Percentiles rank a stretch among this genome's conserved stretches.
These are phyloP conservation scores for Drosophila tristis DNA, from an alignment of 1,140 invertebrate genomes.

Conservation along the genomic window DNA sequence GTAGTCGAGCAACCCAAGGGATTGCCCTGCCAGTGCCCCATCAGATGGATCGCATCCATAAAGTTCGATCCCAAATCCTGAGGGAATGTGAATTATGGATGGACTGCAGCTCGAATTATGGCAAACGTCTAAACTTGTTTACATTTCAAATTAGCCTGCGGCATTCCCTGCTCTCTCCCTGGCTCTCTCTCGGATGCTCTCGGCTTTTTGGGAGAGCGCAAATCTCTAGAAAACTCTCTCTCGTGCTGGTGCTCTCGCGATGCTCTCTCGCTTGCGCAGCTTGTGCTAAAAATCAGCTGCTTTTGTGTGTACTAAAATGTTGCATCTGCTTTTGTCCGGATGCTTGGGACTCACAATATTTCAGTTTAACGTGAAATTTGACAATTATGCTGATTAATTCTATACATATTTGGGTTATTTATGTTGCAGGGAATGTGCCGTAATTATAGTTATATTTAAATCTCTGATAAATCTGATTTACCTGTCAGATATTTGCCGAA, in stretches of 20 bases:
- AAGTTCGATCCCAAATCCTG: neutral
- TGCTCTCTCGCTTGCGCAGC: conserved; percentile 20
- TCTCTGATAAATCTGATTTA: too few species aligned
- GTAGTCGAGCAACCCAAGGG: too few species aligned
- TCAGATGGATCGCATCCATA: conserved; percentile 20
- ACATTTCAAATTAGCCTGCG: conserved; percentile 57
- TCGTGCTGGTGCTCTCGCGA: too few species aligned
- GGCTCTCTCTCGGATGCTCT: conserved; percentile 15
- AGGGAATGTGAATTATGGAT: neutral
- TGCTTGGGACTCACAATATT: neutral
- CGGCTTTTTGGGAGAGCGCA: neutral
- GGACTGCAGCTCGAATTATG: conserved; percentile 39
- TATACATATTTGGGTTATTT: too few species aligned
- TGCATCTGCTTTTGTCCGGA: neutral
- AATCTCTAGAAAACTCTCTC: too few species aligned
- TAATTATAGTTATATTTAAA: too few species aligned
- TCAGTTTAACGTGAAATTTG: neutral
- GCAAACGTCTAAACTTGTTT: conserved; percentile 59
- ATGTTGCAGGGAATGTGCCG: too few species aligned
- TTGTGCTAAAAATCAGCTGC: conserved; percentile 66
- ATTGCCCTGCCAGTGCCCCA: conserved; percentile 17
- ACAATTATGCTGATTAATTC: too few species aligned
- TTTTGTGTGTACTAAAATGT: conserved; percentile 47
- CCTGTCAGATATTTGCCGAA: too few species aligned
- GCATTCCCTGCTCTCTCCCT: conserved; percentile 25